phyloP scores from a whole-genome alignment of 2,888 invertebrate species.

The Empis stercorea region DNA sequence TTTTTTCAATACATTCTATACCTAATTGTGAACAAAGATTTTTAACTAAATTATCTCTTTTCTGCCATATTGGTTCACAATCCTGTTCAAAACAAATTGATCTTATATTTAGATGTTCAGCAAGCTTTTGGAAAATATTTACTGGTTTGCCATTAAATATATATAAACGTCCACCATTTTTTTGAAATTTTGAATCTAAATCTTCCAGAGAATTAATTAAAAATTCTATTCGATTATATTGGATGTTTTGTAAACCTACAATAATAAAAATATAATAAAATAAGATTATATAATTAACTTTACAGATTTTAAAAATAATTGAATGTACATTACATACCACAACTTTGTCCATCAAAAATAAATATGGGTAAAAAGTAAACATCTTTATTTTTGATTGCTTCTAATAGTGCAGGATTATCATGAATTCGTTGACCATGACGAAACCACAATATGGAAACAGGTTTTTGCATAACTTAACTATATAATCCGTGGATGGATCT shows the following conservation, averaged over 20 bases:
- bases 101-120: constrained; percentile 44
- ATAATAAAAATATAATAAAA: constrained; percentile 8
- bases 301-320: no score
- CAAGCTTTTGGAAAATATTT: constrained; percentile 42
- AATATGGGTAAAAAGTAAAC: constrained; percentile 47
- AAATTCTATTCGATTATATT: constrained; percentile 56
- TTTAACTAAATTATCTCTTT: constrained; percentile 46
- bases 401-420: constrained; percentile 53
- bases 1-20: constrained; percentile 45
- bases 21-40: constrained; percentile 40
- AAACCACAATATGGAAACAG: constrained; percentile 51
- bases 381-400: constrained; percentile 36
- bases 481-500: no score
- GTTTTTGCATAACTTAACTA: not conserved
- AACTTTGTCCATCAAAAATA: constrained; percentile 63
- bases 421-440: constrained; percentile 56
- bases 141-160: constrained; percentile 49
- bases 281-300: not conserved
- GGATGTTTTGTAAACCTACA: constrained; percentile 49
- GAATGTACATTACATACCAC: constrained; percentile 41
- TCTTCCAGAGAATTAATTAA: constrained; percentile 53
- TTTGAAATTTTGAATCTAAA: constrained; percentile 45
- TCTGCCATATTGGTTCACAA: constrained; percentile 58
- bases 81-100: constrained; percentile 50
- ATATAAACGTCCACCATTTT: constrained; percentile 44